phyloP scores from a whole-genome alignment of 2,888 invertebrate genomes.

The Rhingia campestris region DNA sequence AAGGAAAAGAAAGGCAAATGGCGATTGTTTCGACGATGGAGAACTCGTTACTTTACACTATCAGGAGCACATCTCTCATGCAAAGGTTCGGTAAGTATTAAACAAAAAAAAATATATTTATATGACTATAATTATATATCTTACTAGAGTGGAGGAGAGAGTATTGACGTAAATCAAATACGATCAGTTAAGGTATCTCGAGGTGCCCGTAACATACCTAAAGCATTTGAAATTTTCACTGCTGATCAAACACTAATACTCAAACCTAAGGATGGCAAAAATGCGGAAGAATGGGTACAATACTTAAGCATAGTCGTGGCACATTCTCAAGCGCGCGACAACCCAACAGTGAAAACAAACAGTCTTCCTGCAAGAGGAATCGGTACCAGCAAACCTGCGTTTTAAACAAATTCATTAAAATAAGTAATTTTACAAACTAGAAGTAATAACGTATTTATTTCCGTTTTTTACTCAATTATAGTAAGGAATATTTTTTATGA shows the following conservation, averaged over 20 bases:
- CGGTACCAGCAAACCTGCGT: slow-evolving; percentile 81
- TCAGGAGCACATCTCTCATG: slow-evolving; percentile 96
- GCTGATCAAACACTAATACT: slow-evolving; percentile 95
- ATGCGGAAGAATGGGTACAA: slow-evolving; percentile 98
- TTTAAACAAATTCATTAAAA: slow-evolving; percentile 74
- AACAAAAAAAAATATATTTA: neutral
- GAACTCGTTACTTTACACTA: slow-evolving; percentile 96
- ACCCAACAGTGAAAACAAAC: slow-evolving; percentile 82
- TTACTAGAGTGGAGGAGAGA: slow-evolving; percentile 90
- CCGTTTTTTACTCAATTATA: slow-evolving; percentile 35
- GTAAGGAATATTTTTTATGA: slow-evolving; percentile 20
- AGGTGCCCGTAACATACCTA: slow-evolving; percentile 95
- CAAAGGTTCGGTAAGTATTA: slow-evolving; percentile 88
- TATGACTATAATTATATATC: neutral
- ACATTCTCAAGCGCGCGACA: slow-evolving; percentile 84
- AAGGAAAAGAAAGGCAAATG: slow-evolving; percentile 96
- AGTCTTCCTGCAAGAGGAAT: slow-evolving; percentile 83
- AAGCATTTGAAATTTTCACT: slow-evolving; percentile 98
- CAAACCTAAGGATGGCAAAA: slow-evolving; percentile 96
- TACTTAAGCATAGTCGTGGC: slow-evolving; percentile 96
- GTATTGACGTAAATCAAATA: slow-evolving; percentile 96
- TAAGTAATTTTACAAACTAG: slow-evolving; percentile 42
- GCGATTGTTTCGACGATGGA: slow-evolving; percentile 95
- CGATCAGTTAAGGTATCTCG: slow-evolving; percentile 96
- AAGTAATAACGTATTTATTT: slow-evolving; percentile 43